These are phyloP conservation scores for Amphilophus citrinellus DNA, from an alignment of 2,113 vertebrate genomes.

Conservation along the genomic window DNA sequence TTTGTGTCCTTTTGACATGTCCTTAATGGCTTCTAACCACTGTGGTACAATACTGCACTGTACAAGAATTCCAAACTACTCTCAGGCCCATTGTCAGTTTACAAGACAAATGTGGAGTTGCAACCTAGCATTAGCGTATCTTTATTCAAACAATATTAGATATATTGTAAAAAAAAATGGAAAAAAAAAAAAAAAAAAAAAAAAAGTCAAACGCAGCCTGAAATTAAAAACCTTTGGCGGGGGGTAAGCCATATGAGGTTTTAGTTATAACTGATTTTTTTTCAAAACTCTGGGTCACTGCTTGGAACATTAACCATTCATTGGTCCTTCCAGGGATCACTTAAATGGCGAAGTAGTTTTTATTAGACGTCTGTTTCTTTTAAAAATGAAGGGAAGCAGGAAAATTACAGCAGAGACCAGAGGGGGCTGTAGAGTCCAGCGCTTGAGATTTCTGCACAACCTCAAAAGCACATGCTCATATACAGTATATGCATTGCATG, in stretches of 20 bases:
- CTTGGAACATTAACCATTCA: slow-evolving; percentile 62
- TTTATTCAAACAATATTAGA: slow-evolving; percentile 25
- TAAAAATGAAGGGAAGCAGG: slow-evolving; percentile 48
- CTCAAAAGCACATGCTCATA: slow-evolving; percentile 18
- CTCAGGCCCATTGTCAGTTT: slow-evolving; percentile 18
- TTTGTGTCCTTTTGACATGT: slow-evolving; percentile 51
- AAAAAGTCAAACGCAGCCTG: slow-evolving; percentile 43
- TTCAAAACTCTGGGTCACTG: slow-evolving; percentile 54
- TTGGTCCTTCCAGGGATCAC: slow-evolving; percentile 48
- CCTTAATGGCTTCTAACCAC: slow-evolving; percentile 43
- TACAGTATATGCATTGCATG: slow-evolving; percentile 27
- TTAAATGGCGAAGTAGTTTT: slow-evolving; percentile 74
- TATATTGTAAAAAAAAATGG: slow-evolving; percentile 27
- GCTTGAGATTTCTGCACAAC: slow-evolving; percentile 21
- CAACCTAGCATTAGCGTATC: slow-evolving; percentile 7
- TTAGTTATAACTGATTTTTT: slow-evolving; percentile 44
- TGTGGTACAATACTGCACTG: background rate
- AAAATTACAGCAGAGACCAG: slow-evolving; percentile 46
- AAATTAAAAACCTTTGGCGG: slow-evolving; percentile 33
- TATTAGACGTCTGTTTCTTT: slow-evolving; percentile 66
- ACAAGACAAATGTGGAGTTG: slow-evolving; percentile 46
- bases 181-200: slow-evolving; percentile 32
- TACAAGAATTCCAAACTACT: slow-evolving; percentile 40
- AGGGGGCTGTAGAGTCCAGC: slow-evolving; percentile 34
- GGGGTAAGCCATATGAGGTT: slow-evolving; percentile 49